Base-by-base conservation (phyloP, 2,888 invertebrate genomes). In the Exocentrus adspersus region DNA sequence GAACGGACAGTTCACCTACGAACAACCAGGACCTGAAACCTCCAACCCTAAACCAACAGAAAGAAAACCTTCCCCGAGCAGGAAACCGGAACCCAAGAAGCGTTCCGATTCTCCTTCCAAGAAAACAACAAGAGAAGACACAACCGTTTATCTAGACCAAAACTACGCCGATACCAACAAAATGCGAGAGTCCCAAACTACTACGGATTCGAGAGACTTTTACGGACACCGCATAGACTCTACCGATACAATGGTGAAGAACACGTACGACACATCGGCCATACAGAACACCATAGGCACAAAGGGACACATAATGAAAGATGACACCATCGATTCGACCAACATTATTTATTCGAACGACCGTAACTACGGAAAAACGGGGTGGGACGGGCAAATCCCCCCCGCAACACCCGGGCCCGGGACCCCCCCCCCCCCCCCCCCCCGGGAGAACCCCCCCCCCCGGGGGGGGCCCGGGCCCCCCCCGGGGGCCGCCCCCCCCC, bases 281-380 rank as follows among this genome's bases (percentile, higher is more conserved):
- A 73, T 78, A 10, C 82, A 82, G 70, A 82, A 81, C 60, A 81
- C 80, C 12, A 82, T 82, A 42, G 81, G 81, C 41, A 77, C 78
- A 9, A 75, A 61, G 67, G 83, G 84, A 3, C 84, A 80, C 43
- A 84, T 87, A 70, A 82, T 86, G 72, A 82, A 84, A 75, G 85
- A 85, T 72, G 66, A 69, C 51, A 76, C 84, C 60, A 83, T 84
- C 69, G 85, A 86, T 74, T 72, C 75, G 10, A 80, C 75, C 24
- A 80, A 82, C 71, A 68, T 80, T 20, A 69, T 81, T 50, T 82
- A 78, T 70, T 81, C 82, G 37, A 80, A 81, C 69, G 81, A 82
- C 53, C 73, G 81, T 48, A 80, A 77, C 60, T 81, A 81, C 65
- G 81, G 81, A 21, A 84, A 83, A 72, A 79, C 80, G 28, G 81